Percentiles rank a stretch among this genome's conserved stretches.
Evolutionary conservation across 2,797 vertebrate species (phyloP).

Genomic region (Betta splendens): DNA sequence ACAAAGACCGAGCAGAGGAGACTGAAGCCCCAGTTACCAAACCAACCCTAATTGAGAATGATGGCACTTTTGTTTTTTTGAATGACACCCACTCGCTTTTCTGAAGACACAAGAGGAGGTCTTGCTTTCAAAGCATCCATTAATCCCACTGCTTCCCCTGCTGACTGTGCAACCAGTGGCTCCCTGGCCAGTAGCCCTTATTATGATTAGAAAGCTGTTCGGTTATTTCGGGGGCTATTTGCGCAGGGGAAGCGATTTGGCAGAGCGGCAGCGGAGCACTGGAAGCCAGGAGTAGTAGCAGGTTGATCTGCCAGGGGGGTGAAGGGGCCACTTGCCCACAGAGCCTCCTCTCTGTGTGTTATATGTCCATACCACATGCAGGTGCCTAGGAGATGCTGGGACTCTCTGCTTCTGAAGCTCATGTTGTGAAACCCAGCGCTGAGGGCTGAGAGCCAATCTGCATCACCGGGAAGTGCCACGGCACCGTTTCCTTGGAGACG

Average conservation of each 20-base stretch:
- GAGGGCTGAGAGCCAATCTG: slow-evolving; percentile 59
- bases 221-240: slow-evolving; percentile 62
- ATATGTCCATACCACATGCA: slow-evolving; percentile 47
- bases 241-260: slow-evolving; percentile 36
- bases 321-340: slow-evolving; percentile 25
- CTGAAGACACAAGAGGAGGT: slow-evolving; percentile 71
- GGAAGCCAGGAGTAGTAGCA: slow-evolving; percentile 24
- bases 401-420: slow-evolving; percentile 58
- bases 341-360: slow-evolving; percentile 49
- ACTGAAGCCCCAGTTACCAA: slow-evolving; percentile 47
- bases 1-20: slow-evolving; percentile 38
- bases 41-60: slow-evolving; percentile 70
- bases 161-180: slow-evolving; percentile 64
- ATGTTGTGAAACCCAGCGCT: slow-evolving; percentile 32
- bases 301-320: slow-evolving; percentile 25
- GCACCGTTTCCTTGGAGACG: slow-evolving; percentile 75
- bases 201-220: slow-evolving; percentile 52
- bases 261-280: slow-evolving; percentile 12
- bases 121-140: slow-evolving; percentile 62
- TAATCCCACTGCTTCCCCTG: slow-evolving; percentile 63
- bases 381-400: slow-evolving; percentile 60
- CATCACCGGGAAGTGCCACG: slow-evolving; percentile 28
- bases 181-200: slow-evolving; percentile 48
- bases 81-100: slow-evolving; percentile 66
- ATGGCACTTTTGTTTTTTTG: slow-evolving; percentile 73